These are phyloP conservation scores for Ommatoiulus sabulosus DNA, from an alignment of 2,888 invertebrate species.

Conservation along the genomic window DNA sequence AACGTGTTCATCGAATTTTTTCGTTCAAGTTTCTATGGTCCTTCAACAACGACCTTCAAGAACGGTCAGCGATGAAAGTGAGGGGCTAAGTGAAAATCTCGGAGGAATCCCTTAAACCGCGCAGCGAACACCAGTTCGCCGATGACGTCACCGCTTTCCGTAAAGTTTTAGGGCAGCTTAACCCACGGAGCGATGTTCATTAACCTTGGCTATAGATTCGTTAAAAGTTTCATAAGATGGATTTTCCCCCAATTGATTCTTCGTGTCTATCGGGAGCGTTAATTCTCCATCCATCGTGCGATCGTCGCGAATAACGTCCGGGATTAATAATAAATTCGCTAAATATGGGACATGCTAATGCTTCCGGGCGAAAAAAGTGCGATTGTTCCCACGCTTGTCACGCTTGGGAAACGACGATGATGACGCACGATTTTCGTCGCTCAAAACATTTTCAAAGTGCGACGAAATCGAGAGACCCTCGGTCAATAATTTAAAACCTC, in stretches of 20 bases:
- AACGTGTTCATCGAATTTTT: too few species aligned
- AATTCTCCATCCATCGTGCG: background rate
- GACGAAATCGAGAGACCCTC: background rate
- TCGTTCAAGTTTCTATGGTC: too few species aligned
- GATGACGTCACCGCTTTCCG: background rate
- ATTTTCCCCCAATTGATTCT: background rate
- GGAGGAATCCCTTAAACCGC: too few species aligned
- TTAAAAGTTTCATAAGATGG: background rate
- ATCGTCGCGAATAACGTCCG: background rate
- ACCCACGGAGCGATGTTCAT: too few species aligned
- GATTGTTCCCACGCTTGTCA: conserved; percentile 18
- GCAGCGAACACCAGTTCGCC: background rate
- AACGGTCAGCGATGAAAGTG: too few species aligned
- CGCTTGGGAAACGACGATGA: background rate
- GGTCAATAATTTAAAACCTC: background rate
- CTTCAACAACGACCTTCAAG: too few species aligned
- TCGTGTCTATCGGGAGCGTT: background rate
- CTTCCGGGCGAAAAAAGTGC: background rate
- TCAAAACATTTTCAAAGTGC: background rate
- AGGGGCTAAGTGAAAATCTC: too few species aligned
- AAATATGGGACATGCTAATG: conserved; percentile 13
- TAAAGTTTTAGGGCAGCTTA: too few species aligned
- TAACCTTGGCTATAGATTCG: background rate
- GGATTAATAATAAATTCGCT: background rate
- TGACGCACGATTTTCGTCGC: background rate